Conservation (phyloP, 2,797 vertebrate species). For the Microcaecilia unicolor region DNA sequence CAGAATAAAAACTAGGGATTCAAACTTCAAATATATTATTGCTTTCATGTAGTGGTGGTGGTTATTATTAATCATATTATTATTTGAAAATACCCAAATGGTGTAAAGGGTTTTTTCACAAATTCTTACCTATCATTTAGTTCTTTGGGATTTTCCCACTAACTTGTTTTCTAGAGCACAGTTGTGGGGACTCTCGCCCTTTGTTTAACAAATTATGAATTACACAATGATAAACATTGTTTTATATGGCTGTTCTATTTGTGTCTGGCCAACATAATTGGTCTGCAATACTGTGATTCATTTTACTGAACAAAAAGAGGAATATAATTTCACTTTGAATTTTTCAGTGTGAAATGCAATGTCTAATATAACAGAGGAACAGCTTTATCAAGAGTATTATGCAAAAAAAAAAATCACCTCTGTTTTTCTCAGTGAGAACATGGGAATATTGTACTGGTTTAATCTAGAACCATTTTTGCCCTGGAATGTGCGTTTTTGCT, state of each 20-base stretch:
- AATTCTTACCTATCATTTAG: conserved; percentile 38
- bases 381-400: no score
- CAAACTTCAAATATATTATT: conserved; percentile 20
- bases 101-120: conserved; percentile 27
- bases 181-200: no score
- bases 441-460: neutral
- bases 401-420: no score
- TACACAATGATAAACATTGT: no score
- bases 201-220: no score
- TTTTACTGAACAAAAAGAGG: no score
- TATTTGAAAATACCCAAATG: conserved; percentile 63
- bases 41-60: neutral
- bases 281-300: no score
- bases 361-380: no score
- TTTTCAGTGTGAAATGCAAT: no score
- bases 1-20: conserved; percentile 41
- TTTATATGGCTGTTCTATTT: no score
- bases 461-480: neutral
- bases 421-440: neutral
- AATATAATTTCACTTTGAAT: no score
- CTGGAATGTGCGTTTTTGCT: neutral
- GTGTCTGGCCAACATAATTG: no score
- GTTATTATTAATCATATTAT: conserved; percentile 35
- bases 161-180: conserved; percentile 29
- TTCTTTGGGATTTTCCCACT: conserved; percentile 46